phyloP scores from a whole-genome alignment of 2,797 vertebrate species.

The Cossypha niveicapilla region DNA sequence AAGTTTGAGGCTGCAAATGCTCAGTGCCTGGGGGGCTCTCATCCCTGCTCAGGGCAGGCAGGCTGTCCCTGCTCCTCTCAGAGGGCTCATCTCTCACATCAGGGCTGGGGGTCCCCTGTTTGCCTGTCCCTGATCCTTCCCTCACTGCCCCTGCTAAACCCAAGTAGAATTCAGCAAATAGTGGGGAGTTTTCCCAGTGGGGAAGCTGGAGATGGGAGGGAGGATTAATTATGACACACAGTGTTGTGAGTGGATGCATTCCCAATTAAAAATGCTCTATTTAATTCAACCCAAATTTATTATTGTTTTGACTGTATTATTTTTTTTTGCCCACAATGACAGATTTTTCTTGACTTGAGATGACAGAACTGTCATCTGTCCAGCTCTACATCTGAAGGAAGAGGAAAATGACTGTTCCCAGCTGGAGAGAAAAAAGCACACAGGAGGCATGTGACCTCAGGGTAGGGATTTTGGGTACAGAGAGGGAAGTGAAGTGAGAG shows the following conservation, averaged over 20 bases:
- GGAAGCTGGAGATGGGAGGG: neutral
- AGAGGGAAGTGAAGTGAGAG: neutral
- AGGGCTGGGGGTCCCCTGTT: neutral
- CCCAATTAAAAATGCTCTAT: neutral
- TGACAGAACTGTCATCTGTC: conserved; percentile 24
- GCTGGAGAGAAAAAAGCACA: neutral
- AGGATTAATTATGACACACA: neutral
- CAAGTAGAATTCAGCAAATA: neutral
- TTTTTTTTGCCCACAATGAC: neutral
- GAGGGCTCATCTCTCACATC: neutral
- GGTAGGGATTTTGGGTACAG: neutral
- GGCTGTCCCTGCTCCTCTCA: accelerated
- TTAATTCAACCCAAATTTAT: neutral
- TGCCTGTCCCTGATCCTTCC: accelerated
- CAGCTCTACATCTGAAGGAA: neutral
- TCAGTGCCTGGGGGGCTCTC: neutral
- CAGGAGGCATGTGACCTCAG: neutral
- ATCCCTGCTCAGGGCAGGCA: neutral
- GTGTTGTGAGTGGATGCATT: neutral
- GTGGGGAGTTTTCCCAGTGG: neutral
- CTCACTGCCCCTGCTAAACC: neutral
- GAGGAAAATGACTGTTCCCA: neutral
- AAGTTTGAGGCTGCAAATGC: neutral
- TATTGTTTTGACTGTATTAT: neutral
- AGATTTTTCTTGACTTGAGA: neutral